These are phyloP conservation scores for Dysdera silvatica DNA, from an alignment of 1,140 invertebrate species.

Conservation along the genomic window DNA sequence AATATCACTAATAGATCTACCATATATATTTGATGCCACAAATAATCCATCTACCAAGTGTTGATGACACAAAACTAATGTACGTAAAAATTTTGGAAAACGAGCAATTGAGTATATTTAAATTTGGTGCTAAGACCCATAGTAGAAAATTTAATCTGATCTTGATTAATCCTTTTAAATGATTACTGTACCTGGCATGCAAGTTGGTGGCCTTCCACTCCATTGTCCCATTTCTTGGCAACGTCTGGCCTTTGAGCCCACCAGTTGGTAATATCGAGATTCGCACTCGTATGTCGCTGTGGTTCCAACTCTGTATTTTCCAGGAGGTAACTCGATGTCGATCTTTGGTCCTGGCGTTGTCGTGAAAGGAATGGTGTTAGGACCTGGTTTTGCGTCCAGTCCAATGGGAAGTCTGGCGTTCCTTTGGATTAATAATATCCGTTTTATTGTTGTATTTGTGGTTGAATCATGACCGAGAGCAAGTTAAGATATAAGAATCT, in stretches of 20 bases:
- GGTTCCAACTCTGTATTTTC: slow-evolving; percentile 6
- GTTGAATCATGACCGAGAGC: no score
- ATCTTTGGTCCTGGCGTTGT: background rate
- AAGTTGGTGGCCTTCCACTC: slow-evolving; percentile 27
- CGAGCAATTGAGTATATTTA: background rate
- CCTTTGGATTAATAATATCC: background rate
- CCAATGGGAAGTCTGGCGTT: background rate
- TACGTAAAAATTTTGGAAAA: background rate
- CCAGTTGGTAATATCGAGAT: slow-evolving; percentile 27
- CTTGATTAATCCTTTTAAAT: no score
- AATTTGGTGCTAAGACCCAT: background rate
- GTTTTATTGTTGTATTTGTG: no score
- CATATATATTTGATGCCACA: no score
- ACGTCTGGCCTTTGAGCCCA: slow-evolving; percentile 25
- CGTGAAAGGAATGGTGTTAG: background rate
- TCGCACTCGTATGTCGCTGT: slow-evolving; percentile 22
- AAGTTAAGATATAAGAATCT: no score
- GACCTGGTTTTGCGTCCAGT: background rate
- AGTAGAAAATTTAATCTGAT: no score
- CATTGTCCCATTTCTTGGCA: slow-evolving; percentile 24
- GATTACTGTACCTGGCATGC: slow-evolving; percentile 22
- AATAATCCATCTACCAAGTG: no score
- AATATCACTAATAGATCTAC: no score
- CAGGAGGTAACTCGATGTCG: slow-evolving; percentile 12
- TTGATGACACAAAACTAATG: no score